phyloP scores from a whole-genome alignment of 2,888 invertebrate genomes.

The Limnephilus lunatus region DNA sequence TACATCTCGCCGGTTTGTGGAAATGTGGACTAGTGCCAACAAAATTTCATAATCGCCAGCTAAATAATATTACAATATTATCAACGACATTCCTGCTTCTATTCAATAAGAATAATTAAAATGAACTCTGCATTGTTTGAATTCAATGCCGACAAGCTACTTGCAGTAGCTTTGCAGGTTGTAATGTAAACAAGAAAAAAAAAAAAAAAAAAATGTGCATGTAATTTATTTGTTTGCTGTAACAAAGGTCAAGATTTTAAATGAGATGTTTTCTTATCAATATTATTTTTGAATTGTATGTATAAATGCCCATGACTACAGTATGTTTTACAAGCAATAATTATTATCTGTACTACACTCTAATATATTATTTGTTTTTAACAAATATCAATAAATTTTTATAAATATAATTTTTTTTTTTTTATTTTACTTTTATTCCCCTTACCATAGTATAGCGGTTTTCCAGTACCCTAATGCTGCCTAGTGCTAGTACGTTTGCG shows the following conservation, averaged over 20 bases:
- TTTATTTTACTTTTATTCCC: background rate
- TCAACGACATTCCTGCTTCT: background rate
- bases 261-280: background rate
- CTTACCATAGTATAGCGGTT: background rate
- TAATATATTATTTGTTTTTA: background rate
- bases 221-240: background rate
- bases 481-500: no score
- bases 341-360: background rate
- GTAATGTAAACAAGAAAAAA: no score
- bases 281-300: background rate
- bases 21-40: background rate
- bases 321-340: background rate
- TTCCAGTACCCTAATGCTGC: no score
- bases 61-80: background rate
- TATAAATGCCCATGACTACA: background rate
- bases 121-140: background rate
- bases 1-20: background rate
- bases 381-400: conserved; percentile 40
- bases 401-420: background rate
- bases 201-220: no score
- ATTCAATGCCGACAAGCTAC: no score
- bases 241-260: background rate
- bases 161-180: no score
- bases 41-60: background rate
- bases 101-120: background rate